A percentile compares a stretch with the other conserved stretches of the same genome.
Evolutionary conservation across 1,140 invertebrate species (phyloP).

Genomic region (Aphaenogaster ashmeadi): DNA sequence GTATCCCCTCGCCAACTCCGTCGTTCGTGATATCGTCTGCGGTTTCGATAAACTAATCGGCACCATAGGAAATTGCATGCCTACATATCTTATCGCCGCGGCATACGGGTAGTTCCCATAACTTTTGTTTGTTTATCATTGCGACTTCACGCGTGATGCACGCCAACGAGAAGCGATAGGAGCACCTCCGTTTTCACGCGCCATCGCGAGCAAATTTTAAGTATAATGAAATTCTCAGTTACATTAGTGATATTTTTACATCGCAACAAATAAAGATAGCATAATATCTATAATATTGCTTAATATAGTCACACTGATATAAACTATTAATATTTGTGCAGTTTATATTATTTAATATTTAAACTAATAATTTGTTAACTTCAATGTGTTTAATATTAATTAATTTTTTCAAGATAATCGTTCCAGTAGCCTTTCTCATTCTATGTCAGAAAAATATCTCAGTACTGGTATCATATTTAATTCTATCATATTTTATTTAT

Average conservation of each 20-base stretch:
- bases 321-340: background rate
- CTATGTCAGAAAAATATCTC: background rate
- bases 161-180: conserved; percentile 35
- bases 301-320: background rate
- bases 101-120: conserved; percentile 67
- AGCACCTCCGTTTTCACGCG: conserved; percentile 9
- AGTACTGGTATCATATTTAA: background rate
- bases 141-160: conserved; percentile 58
- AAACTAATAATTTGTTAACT: background rate
- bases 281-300: background rate
- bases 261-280: background rate
- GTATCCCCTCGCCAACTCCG: background rate
- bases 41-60: conserved; percentile 73
- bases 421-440: background rate
- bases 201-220: background rate
- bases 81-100: conserved; percentile 70
- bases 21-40: conserved; percentile 41
- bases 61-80: conserved; percentile 68
- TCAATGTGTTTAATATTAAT: background rate
- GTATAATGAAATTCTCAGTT: background rate
- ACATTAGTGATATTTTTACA: background rate
- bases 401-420: background rate
- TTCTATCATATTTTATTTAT: background rate
- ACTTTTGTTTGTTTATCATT: conserved; percentile 69
- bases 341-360: background rate